Conservation (phyloP, 2,888 invertebrate genomes). For the Furcula furcula region DNA sequence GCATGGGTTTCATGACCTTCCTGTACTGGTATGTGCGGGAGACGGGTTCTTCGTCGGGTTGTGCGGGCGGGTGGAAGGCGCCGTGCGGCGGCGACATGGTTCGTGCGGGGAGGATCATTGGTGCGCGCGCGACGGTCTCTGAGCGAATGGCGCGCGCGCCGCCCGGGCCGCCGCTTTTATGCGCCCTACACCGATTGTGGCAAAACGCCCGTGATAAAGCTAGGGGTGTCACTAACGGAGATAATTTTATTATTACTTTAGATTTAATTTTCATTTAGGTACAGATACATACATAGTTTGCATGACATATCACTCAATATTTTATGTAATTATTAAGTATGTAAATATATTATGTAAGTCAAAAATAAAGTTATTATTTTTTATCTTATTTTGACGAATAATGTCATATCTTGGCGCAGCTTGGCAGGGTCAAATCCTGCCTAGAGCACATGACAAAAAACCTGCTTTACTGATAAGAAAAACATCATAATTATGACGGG, state of each 20-base stretch:
- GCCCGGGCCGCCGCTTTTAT: conserved; percentile 64
- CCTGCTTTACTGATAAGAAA: too few relatives aligned
- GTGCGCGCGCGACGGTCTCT: conserved; percentile 71
- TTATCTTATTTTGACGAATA: too few relatives aligned
- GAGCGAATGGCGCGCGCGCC: conserved; percentile 78
- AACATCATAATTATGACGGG: too few relatives aligned
- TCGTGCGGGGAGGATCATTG: conserved; percentile 76
- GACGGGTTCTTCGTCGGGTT: conserved; percentile 83
- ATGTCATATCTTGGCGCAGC: too few relatives aligned
- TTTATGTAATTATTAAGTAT: too few relatives aligned
- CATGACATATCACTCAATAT: too few relatives aligned
- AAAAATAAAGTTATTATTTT: too few relatives aligned
- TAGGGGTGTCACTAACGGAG: conserved; percentile 59
- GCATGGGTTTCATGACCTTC: conserved; percentile 96
- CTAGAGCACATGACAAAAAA: too few relatives aligned
- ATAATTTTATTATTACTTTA: conserved; percentile 2
- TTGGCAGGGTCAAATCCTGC: too few relatives aligned
- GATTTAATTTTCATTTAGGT: not conserved
- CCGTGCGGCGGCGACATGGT: conserved; percentile 77
- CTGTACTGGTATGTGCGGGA: conserved; percentile 95
- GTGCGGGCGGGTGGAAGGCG: conserved; percentile 74
- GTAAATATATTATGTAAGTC: too few relatives aligned
- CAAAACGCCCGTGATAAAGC: conserved; percentile 79
- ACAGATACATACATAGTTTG: too few relatives aligned
- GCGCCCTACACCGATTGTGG: conserved; percentile 78